A percentile compares a stretch with the other conserved stretches of the same genome.
phyloP scores from a whole-genome alignment of 2,888 invertebrate genomes.

The Caenorhabditis sp. region DNA sequence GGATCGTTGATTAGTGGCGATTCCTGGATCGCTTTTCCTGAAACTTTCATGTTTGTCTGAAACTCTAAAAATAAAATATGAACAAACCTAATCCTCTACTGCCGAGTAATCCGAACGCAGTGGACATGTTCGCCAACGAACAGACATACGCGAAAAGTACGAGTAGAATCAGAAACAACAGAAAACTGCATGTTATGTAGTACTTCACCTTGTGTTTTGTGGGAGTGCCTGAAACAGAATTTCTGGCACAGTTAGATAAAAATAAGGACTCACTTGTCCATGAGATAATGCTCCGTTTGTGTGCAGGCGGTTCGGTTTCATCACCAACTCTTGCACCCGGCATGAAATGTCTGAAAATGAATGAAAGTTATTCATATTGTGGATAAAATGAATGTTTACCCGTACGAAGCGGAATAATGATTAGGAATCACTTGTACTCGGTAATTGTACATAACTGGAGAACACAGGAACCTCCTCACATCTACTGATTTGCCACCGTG shows the following conservation, averaged over 20 bases:
- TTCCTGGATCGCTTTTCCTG: conserved; percentile 73
- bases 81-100: conserved; percentile 72
- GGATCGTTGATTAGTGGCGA: conserved; percentile 73
- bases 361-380: neutral
- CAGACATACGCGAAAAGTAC: conserved; percentile 75
- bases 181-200: conserved; percentile 46
- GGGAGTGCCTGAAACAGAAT: conserved; percentile 37
- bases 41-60: too few species aligned
- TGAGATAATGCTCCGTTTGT: conserved; percentile 48
- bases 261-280: conserved; percentile 42
- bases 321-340: conserved; percentile 54
- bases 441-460: conserved; percentile 33
- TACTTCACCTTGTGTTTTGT: conserved; percentile 41
- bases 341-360: conserved; percentile 47
- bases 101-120: conserved; percentile 72
- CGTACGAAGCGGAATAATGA: conserved; percentile 21
- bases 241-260: neutral
- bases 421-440: conserved; percentile 25
- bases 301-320: conserved; percentile 39
- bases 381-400: conserved; percentile 25
- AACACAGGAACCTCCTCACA: neutral
- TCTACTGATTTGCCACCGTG: neutral
- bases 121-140: conserved; percentile 69
- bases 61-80: conserved; percentile 14
- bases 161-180: conserved; percentile 59